phyloP scores from a whole-genome alignment of 2,888 invertebrate species.

The Elegia similella region DNA sequence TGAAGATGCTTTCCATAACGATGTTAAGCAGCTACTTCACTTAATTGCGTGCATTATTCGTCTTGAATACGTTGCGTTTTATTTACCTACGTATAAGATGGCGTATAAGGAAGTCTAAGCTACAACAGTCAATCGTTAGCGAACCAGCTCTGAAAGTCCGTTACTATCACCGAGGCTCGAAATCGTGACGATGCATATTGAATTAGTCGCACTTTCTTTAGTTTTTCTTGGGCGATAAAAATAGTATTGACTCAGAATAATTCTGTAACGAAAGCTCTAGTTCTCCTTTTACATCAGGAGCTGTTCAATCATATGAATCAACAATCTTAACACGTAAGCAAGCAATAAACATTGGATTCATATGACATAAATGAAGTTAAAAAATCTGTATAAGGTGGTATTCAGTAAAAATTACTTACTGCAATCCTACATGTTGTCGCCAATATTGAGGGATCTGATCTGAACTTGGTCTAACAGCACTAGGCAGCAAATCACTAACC shows the following conservation, averaged over 20 bases:
- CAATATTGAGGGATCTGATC: no score
- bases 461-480: no score
- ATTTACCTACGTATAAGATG: neutral
- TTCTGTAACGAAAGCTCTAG: neutral
- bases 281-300: neutral
- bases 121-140: constrained; percentile 2
- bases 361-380: no score
- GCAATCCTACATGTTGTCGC: no score
- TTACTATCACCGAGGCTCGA: constrained; percentile 2
- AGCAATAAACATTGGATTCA: no score
- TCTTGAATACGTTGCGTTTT: neutral
- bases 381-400: no score
- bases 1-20: constrained; percentile 31
- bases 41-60: neutral
- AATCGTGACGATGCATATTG: constrained; percentile 14
- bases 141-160: constrained; percentile 1
- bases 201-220: constrained; percentile 3
- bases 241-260: neutral
- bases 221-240: neutral
- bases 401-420: no score
- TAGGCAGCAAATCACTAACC: no score
- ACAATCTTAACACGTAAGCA: no score
- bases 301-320: no score
- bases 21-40: constrained; percentile 9
- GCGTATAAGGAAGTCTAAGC: neutral